A percentile compares a stretch with the other conserved stretches of the same genome.
Conservation (phyloP, 2,888 invertebrate genomes). For the Rhingia campestris region DNA sequence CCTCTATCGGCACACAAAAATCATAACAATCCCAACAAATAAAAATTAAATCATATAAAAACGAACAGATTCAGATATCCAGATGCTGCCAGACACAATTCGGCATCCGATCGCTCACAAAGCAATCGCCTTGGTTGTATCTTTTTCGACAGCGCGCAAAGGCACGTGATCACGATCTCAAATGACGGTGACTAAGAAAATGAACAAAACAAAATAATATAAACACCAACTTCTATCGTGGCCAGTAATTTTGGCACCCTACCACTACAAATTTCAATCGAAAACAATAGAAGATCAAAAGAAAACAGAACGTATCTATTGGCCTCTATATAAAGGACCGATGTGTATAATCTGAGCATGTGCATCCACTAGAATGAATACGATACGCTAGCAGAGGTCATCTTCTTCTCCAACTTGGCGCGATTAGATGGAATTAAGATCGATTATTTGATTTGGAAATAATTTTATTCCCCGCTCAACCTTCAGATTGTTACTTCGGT, state of each 20-base stretch:
- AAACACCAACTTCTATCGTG: constrained; percentile 28
- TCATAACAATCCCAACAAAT: constrained; percentile 26
- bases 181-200: constrained; percentile 21
- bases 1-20: constrained; percentile 23
- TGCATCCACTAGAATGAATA: constrained; percentile 69
- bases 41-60: constrained; percentile 58
- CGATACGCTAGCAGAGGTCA: constrained; percentile 51
- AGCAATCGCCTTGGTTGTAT: constrained; percentile 64
- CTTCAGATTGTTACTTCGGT: constrained; percentile 59
- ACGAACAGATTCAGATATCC: constrained; percentile 53
- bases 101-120: constrained; percentile 71
- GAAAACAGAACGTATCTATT: constrained; percentile 32
- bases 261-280: constrained; percentile 67
- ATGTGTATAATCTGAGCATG: constrained; percentile 31
- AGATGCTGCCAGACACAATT: constrained; percentile 68
- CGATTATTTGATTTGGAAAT: constrained; percentile 82
- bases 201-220: constrained; percentile 26
- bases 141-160: constrained; percentile 61
- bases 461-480: constrained; percentile 59
- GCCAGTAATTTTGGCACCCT: constrained; percentile 63
- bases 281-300: constrained; percentile 60
- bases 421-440: constrained; percentile 79
- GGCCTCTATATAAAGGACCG: constrained; percentile 26
- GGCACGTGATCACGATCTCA: constrained; percentile 71
- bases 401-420: constrained; percentile 49